Evolutionary conservation across 2,797 vertebrate species (phyloP).

Genomic region (Todus mexicanus): DNA sequence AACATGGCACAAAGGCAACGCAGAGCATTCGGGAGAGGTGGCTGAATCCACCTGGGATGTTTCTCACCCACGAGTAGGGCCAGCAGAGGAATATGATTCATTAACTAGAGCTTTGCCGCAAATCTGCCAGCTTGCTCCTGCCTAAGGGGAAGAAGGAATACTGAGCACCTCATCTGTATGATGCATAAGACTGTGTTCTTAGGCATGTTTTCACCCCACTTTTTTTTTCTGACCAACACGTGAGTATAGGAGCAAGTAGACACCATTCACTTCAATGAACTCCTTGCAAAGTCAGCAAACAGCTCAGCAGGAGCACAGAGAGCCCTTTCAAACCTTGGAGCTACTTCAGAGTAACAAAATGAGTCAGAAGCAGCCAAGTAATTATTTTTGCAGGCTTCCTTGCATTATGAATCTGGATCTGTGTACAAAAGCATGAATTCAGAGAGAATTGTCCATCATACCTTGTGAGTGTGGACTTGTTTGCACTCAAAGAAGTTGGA

Average conservation of each 20-base stretch:
- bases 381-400: background rate
- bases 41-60: background rate
- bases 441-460: background rate
- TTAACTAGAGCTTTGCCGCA: background rate
- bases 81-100: background rate
- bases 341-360: background rate
- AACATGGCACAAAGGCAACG: rapidly evolving
- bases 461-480: background rate
- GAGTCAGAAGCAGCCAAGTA: slow-evolving; percentile 2
- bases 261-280: background rate
- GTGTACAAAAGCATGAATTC: background rate
- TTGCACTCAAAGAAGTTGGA: background rate
- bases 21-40: background rate
- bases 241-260: rapidly evolving
- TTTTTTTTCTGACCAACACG: background rate
- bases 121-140: background rate
- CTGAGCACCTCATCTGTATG: background rate
- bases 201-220: background rate
- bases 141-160: background rate
- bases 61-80: background rate
- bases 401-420: background rate
- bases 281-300: slow-evolving; percentile 16
- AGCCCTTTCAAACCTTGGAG: background rate
- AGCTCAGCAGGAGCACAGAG: background rate
- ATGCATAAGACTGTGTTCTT: background rate